Percentiles rank a stretch among this genome's conserved stretches.
These are phyloP conservation scores for Thelaira solivaga DNA, from an alignment of 2,888 invertebrate species.

Conservation along the genomic window DNA sequence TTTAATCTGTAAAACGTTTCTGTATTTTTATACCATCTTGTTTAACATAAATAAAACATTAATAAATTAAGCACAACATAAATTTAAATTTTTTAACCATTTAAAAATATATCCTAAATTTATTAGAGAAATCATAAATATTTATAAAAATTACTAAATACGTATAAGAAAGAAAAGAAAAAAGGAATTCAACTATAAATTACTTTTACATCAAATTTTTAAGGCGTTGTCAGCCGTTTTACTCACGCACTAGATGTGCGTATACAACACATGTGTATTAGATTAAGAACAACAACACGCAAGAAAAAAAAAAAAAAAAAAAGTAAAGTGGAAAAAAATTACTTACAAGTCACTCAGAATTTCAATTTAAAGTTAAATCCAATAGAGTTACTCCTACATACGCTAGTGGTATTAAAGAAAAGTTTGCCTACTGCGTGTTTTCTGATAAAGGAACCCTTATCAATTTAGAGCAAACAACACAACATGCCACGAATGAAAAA, in stretches of 20 bases:
- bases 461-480: conserved; percentile 59
- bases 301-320: no score
- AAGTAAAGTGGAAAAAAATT: conserved; percentile 7
- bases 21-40: no score
- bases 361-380: conserved; percentile 69
- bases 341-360: conserved; percentile 72
- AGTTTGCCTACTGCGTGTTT: conserved; percentile 39
- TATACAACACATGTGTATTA: conserved; percentile 48
- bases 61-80: no score
- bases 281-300: conserved; percentile 51
- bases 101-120: no score
- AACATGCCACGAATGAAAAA: not conserved
- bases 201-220: not conserved
- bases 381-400: conserved; percentile 62
- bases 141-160: no score
- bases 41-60: no score
- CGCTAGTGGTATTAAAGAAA: conserved; percentile 56
- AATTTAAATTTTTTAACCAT: no score
- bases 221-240: conserved; percentile 35
- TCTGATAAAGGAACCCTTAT: conserved; percentile 69
- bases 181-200: not conserved
- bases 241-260: conserved; percentile 54
- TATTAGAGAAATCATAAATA: no score
- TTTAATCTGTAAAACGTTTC: no score
- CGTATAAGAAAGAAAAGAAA: not conserved